Percentiles rank a stretch among this genome's conserved stretches.
Evolutionary conservation across 2,888 invertebrate genomes (phyloP).

Genomic region (Molanna angustata): DNA sequence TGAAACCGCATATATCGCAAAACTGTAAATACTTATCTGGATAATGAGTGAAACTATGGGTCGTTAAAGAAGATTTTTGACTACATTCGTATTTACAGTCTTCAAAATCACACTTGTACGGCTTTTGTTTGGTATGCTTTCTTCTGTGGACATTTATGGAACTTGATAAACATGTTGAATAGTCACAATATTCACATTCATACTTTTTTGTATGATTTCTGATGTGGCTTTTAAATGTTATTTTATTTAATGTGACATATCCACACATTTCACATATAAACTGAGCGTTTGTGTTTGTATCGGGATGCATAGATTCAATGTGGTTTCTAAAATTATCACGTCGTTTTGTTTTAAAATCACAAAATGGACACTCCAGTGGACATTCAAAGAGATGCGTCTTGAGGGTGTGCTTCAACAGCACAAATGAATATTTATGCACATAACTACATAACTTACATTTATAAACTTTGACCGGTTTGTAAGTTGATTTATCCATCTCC

Average conservation of each 20-base stretch:
- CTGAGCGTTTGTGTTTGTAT: too few species aligned
- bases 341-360: conserved; percentile 1
- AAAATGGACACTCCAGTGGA: conserved; percentile 3
- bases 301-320: neutral
- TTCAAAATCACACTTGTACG: conserved; percentile 13
- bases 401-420: neutral
- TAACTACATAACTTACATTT: conserved; percentile 3
- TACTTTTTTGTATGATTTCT: conserved; percentile 7
- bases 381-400: conserved; percentile 1
- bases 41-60: conserved; percentile 14
- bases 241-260: neutral
- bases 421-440: neutral
- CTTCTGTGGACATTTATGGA: conserved; percentile 21
- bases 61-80: conserved; percentile 14
- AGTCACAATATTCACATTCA: conserved; percentile 19
- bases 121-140: conserved; percentile 17
- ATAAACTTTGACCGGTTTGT: too few species aligned
- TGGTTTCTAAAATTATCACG: conserved; percentile 2
- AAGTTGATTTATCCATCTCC: neutral
- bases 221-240: conserved; percentile 1
- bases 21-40: conserved; percentile 13
- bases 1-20: conserved; percentile 17
- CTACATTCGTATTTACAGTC: conserved; percentile 13
- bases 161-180: conserved; percentile 13
- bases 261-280: conserved; percentile 6